phyloP scores from a whole-genome alignment of 2,888 invertebrate species.

The Falcaria lacertinaria region DNA sequence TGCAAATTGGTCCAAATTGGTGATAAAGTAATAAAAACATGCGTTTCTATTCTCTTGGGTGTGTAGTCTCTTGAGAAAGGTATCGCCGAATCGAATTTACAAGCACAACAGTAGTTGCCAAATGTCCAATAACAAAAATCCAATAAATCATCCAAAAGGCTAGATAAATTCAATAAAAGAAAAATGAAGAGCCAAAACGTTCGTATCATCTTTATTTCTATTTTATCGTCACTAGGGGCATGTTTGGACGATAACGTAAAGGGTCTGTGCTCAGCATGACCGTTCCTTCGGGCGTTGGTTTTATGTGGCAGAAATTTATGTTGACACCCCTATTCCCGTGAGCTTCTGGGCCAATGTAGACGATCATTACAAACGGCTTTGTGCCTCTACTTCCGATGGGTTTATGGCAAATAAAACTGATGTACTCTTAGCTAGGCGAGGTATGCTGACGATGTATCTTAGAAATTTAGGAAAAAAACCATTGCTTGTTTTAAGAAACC shows the following conservation, averaged over 20 bases:
- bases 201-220: background rate
- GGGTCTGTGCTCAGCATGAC: background rate
- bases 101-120: too few relatives aligned
- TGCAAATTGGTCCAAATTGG: too few relatives aligned
- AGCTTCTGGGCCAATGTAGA: slow-evolving; percentile 11
- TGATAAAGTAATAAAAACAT: too few relatives aligned
- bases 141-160: background rate
- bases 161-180: background rate
- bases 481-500: too few relatives aligned
- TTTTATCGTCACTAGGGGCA: slow-evolving; percentile 1
- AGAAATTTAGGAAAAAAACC: too few relatives aligned
- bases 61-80: too few relatives aligned
- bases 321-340: slow-evolving; percentile 3
- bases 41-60: too few relatives aligned
- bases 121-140: background rate
- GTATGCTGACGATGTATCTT: background rate
- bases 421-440: background rate
- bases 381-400: slow-evolving; percentile 17
- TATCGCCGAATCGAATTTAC: too few relatives aligned
- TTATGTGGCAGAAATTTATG: background rate
- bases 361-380: slow-evolving; percentile 24
- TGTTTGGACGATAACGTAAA: background rate
- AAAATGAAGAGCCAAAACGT: background rate
- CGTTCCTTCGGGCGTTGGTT: background rate
- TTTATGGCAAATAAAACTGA: slow-evolving; percentile 22